Evolutionary conservation across 2,888 invertebrate species (phyloP).

Genomic region (Synanthedon andrenaeformis): DNA sequence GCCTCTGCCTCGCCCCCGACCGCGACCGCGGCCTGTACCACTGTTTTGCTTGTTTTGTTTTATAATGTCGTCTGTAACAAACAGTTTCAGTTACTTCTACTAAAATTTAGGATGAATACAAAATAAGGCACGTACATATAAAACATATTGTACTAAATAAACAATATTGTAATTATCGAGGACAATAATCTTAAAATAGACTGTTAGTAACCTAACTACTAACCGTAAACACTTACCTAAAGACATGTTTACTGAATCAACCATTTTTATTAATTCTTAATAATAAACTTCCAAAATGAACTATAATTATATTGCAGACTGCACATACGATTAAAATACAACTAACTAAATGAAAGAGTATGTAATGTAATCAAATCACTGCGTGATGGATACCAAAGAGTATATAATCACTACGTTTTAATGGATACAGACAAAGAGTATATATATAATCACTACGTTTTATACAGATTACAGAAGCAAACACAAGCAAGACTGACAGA

Average conservation of each 20-base stretch:
- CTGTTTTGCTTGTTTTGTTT: constrained; percentile 41
- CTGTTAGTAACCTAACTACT: constrained; percentile 9
- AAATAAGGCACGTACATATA: background rate
- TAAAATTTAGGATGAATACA: background rate
- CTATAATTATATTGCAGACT: too few species aligned
- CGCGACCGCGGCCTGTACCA: constrained; percentile 17
- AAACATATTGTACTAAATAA: constrained; percentile 4
- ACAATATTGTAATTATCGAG: background rate
- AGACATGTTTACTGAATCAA: constrained; percentile 56
- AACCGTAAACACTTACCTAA: constrained; percentile 32
- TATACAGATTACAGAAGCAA: too few species aligned
- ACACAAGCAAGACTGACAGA: too few species aligned
- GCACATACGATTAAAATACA: too few species aligned
- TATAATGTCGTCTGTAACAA: constrained; percentile 51
- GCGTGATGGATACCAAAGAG: too few species aligned
- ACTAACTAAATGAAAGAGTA: too few species aligned
- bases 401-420: too few species aligned
- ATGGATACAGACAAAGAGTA: too few species aligned
- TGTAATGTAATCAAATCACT: too few species aligned
- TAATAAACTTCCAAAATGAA: too few species aligned
- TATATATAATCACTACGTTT: too few species aligned
- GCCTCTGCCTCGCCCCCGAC: constrained; percentile 17
- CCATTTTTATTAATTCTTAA: constrained; percentile 22
- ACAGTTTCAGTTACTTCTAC: background rate
- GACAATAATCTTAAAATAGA: background rate